Conservation (phyloP, 23 tunicate species). For the Ascidia mentula region DNA sequence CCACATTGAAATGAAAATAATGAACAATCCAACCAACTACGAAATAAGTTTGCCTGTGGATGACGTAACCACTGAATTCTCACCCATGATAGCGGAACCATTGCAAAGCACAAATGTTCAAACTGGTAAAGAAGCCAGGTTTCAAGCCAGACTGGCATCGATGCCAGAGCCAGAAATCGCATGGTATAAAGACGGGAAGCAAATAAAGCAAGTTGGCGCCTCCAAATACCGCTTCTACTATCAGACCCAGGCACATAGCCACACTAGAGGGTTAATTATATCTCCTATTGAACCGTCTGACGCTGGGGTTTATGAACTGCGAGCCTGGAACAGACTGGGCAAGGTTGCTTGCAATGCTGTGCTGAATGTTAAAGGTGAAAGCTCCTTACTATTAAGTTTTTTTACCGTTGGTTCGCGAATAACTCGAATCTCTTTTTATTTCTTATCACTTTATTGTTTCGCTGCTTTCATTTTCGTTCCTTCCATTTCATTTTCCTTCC, state of each 20-base stretch:
- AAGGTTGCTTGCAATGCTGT: conserved; percentile 60
- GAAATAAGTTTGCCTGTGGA: conserved; percentile 72
- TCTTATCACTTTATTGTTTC: conserved; percentile 9
- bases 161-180: conserved; percentile 89
- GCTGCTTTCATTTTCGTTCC: conserved; percentile 4
- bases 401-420: neutral
- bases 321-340: conserved; percentile 91
- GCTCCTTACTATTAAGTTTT: too few species aligned
- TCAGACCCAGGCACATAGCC: conserved; percentile 69
- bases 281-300: conserved; percentile 51
- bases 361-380: conserved; percentile 74
- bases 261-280: conserved; percentile 78
- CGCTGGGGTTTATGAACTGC: conserved; percentile 62
- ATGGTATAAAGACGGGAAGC: conserved; percentile 93
- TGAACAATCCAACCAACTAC: conserved; percentile 33
- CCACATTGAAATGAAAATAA: conserved; percentile 70
- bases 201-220: conserved; percentile 44
- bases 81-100: conserved; percentile 84
- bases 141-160: conserved; percentile 79
- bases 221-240: conserved; percentile 68
- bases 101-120: conserved; percentile 22
- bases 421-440: neutral
- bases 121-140: conserved; percentile 64
- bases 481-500: conserved; percentile 13
- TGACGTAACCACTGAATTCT: conserved; percentile 70